Conservation (phyloP, 2,797 vertebrate species). For the Emys orbicularis region DNA sequence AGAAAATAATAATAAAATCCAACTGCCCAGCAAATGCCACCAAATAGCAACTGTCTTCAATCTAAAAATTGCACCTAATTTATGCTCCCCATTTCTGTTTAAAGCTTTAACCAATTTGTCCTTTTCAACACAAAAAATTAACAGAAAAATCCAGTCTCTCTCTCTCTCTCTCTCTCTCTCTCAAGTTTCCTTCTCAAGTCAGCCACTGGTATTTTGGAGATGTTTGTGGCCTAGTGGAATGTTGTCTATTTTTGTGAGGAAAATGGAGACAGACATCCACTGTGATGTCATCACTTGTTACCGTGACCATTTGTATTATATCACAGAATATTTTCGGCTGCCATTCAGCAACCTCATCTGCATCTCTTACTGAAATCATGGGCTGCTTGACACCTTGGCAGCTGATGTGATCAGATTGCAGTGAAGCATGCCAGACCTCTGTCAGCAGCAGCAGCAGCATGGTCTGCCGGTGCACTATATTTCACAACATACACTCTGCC, state of each 20-base stretch:
- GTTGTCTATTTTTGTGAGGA: background rate
- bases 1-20: background rate
- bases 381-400: background rate
- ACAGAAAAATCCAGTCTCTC: background rate
- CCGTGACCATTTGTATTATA: background rate
- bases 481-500: background rate
- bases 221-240: background rate
- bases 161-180: background rate
- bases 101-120: background rate
- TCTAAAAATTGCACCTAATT: background rate
- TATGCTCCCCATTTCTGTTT: background rate
- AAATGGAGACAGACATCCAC: background rate
- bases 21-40: background rate
- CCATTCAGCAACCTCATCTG: background rate
- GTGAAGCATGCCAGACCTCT: slow-evolving; percentile 1
- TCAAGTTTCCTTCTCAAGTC: background rate
- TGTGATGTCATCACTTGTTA: background rate
- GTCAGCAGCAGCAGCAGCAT: background rate
- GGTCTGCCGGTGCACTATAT: background rate
- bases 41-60: background rate
- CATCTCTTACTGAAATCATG: background rate
- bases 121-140: background rate
- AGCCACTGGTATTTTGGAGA: background rate
- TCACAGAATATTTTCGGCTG: background rate
- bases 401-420: background rate